Base-by-base conservation (phyloP, 2,888 invertebrate genomes). In the Stomorhina lunata region DNA sequence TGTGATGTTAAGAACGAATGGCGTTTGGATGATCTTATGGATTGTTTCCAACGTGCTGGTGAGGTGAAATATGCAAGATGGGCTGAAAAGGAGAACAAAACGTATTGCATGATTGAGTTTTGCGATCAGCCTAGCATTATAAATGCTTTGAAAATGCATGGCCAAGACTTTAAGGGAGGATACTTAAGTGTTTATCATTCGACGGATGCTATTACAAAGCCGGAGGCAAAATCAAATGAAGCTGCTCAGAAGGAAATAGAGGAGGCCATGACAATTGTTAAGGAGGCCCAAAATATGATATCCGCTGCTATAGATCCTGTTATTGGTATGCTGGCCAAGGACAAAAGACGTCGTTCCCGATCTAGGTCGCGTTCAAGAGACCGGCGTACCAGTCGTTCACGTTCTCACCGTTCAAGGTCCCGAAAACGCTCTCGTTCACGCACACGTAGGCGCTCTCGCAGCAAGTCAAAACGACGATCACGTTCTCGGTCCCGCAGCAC, bases 11-110 rank as follows among this genome's bases (percentile, higher is more conserved):
- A 93, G 55, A 95, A 95, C 81, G 91, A 94, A 25, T 92, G 94
- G 81, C 94, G 95, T 6, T 93, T 96, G 4, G 96, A 98, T 84
- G 96, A 97, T 87, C 92, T 99, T n/a, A 94, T 98, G 88, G 95
- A 96, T 80, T 96, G 96, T 90, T 98, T 99, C 90, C 93, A 94
- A 73, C 93, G 93, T 85, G 96, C 96, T 53, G 98, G 97, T 12
- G 98, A 99, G 92, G 96, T 99, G 0, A 99, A 99, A 91, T 99
- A 98, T 90, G 92, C 98, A 71, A 93, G 99, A 27, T 95, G 97
- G 91, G 98, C 98, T 87, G 95, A 95, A n/a, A 93, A 96, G 83
- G 96, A 96, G 59, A 94, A 94, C 25, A 93, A 93, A 68, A 94
- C 94, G 53, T 97, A 96, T 92, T 96, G 96, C 2, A 93, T 99